Evolutionary conservation across 1,140 invertebrate genomes (phyloP).

Genomic region (Drosophila nigrodunni): DNA sequence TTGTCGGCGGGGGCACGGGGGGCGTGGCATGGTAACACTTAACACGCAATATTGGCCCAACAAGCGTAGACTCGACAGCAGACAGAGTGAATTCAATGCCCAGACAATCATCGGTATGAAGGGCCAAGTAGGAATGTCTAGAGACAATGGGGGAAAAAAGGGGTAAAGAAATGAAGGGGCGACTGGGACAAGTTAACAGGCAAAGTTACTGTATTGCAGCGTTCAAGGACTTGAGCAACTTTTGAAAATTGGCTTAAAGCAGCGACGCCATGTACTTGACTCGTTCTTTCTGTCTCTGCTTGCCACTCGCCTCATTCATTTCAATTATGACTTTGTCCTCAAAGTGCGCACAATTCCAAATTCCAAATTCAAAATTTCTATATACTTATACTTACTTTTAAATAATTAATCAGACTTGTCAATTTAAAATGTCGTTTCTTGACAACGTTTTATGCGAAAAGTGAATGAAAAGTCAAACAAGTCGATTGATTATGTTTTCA

Average conservation of each 20-base stretch:
- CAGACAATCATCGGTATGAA: conserved; percentile 32
- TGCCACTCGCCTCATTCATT: conserved; percentile 4
- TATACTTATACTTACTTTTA: conserved; percentile 3
- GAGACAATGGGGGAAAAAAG: not conserved
- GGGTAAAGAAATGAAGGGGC: not conserved
- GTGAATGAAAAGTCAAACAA: not conserved
- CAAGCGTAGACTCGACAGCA: not conserved
- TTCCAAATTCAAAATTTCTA: conserved; percentile 1
- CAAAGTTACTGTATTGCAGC: conserved; percentile 7
- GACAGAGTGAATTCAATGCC: not conserved
- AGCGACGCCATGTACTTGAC: not conserved
- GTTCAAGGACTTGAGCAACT: conserved; percentile 11
- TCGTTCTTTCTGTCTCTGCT: not conserved
- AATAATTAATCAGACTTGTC: conserved; percentile 9
- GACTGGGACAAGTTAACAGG: conserved; percentile 3
- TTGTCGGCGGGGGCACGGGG: not conserved
- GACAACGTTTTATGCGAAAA: not conserved
- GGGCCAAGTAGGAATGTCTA: not conserved
- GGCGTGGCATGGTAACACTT: conserved; percentile 20
- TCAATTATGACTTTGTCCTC: conserved; percentile 27
- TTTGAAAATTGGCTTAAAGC: conserved; percentile 5
- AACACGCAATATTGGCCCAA: conserved; percentile 38
- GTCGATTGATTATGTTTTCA: not conserved
- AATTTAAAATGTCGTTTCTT: conserved; percentile 5
- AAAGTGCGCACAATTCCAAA: conserved; percentile 12